Conservation (phyloP, 2,888 invertebrate genomes). For the Perdita meconis region DNA sequence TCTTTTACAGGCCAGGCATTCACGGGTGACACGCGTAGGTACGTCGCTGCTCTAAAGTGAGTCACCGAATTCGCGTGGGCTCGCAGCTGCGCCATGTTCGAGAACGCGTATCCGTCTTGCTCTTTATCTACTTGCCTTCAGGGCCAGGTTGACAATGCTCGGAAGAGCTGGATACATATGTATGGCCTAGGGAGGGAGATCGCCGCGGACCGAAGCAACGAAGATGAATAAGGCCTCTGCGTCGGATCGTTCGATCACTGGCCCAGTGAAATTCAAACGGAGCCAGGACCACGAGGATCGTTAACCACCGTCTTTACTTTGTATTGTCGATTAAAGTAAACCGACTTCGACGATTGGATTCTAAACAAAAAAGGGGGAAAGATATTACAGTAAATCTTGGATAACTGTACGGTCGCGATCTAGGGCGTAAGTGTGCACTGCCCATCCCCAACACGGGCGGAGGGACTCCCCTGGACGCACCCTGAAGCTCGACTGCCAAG, state of each 20-base stretch:
- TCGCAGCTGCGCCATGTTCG: slow-evolving; percentile 60
- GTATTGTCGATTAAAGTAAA: too few species aligned
- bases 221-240: slow-evolving; percentile 48
- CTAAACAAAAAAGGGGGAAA: too few species aligned
- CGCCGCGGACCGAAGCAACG: slow-evolving; percentile 25
- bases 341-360: too few species aligned
- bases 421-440: too few species aligned
- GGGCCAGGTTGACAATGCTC: slow-evolving; percentile 64
- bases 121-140: slow-evolving; percentile 69
- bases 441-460: too few species aligned
- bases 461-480: too few species aligned
- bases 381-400: too few species aligned
- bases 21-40: slow-evolving; percentile 64
- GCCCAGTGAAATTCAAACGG: slow-evolving; percentile 40
- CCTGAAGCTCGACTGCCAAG: too few species aligned
- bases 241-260: slow-evolving; percentile 50
- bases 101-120: slow-evolving; percentile 67
- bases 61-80: slow-evolving; percentile 73
- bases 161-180: slow-evolving; percentile 63
- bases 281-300: slow-evolving; percentile 6
- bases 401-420: too few species aligned
- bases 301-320: slow-evolving; percentile 14
- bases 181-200: slow-evolving; percentile 38
- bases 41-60: slow-evolving; percentile 60
- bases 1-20: slow-evolving; percentile 48